phyloP scores from a whole-genome alignment of 2,888 invertebrate species.

The Ptychoptera contaminata region DNA sequence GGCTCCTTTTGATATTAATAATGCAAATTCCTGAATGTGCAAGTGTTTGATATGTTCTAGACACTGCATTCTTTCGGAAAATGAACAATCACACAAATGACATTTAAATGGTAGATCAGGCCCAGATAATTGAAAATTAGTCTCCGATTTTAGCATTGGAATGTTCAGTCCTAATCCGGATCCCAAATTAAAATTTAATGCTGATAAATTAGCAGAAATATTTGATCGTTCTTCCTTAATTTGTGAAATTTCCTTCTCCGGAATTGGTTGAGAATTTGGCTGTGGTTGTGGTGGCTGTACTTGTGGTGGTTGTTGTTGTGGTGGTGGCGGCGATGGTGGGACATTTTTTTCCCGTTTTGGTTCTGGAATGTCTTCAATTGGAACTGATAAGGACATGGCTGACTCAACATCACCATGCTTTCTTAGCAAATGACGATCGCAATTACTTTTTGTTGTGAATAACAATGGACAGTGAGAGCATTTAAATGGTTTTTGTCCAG shows the following conservation, averaged over 20 bases:
- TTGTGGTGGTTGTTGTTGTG: constrained; percentile 17
- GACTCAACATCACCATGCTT: constrained; percentile 56
- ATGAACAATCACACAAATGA: constrained; percentile 81
- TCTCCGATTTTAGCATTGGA: constrained; percentile 7
- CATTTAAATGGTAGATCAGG: constrained; percentile 76
- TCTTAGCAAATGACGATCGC: constrained; percentile 81
- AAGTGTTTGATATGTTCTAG: constrained; percentile 62
- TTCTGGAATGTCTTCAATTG: constrained; percentile 31
- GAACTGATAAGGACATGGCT: constrained; percentile 31
- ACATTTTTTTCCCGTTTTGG: constrained; percentile 21
- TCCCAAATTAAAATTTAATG: no score
- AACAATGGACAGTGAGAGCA: constrained; percentile 84
- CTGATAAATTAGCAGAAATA: not conserved
- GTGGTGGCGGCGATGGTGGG: constrained; percentile 36
- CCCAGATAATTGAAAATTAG: constrained; percentile 20
- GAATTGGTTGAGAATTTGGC: constrained; percentile 19
- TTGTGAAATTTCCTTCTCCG: not conserved
- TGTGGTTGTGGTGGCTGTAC: constrained; percentile 16
- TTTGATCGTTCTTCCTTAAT: not conserved
- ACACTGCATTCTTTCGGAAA: constrained; percentile 60
- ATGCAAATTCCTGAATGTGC: constrained; percentile 64
- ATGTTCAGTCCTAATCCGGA: not conserved
- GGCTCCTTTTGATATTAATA: constrained; percentile 70
- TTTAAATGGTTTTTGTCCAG: constrained; percentile 91
- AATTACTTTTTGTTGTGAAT: constrained; percentile 94